Percentiles rank a stretch among this genome's conserved stretches.
Evolutionary conservation across 2,797 vertebrate genomes (phyloP).

Genomic region (Oophaga sylvatica): DNA sequence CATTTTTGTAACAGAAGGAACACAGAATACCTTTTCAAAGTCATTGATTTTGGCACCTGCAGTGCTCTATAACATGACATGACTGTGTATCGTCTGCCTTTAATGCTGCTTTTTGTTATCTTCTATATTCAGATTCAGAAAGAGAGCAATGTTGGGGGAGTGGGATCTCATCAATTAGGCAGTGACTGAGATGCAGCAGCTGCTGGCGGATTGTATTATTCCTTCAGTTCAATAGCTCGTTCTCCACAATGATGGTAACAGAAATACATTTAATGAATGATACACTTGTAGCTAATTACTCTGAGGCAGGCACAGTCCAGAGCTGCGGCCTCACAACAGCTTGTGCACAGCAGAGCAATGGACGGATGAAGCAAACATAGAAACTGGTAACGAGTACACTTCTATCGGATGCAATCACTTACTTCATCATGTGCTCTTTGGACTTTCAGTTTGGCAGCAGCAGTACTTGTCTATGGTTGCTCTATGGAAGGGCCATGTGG

Average conservation of each 20-base stretch:
- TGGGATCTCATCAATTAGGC: conserved; percentile 14
- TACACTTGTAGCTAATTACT: conserved; percentile 19
- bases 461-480: too few species aligned
- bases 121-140: not conserved
- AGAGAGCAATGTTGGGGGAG: not conserved
- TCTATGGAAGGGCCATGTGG: not conserved
- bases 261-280: conserved; percentile 30
- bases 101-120: not conserved
- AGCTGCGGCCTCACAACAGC: not conserved
- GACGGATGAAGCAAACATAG: not conserved
- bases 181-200: conserved; percentile 15
- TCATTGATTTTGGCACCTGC: not conserved
- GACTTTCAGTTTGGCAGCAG: too few species aligned
- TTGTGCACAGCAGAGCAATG: not conserved
- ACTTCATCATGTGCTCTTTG: too few species aligned
- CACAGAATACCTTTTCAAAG: too few species aligned
- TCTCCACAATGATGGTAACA: not conserved
- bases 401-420: not conserved
- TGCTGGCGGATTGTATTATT: not conserved
- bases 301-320: not conserved
- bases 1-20: too few species aligned
- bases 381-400: not conserved
- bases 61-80: not conserved
- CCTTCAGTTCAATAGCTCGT: conserved; percentile 2
- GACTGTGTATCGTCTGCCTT: not conserved